Percentiles rank a stretch among this genome's conserved stretches.
phyloP scores from a whole-genome alignment of 2,888 invertebrate genomes.

The Digitonthophagus gazella region DNA sequence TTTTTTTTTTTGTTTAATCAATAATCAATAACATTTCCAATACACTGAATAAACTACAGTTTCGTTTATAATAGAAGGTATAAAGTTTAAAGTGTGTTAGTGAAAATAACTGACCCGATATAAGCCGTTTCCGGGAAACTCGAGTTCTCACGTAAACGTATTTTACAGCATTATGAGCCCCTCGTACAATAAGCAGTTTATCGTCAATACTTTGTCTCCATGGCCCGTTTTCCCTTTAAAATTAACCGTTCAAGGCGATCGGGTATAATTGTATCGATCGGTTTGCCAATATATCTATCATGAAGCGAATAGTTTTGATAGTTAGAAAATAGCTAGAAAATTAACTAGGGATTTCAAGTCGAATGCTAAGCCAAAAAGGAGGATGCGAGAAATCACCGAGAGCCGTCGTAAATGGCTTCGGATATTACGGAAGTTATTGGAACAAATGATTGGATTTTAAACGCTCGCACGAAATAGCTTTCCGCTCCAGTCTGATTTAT shows the following conservation, averaged over 20 bases:
- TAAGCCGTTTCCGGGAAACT: background rate
- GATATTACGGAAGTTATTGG: background rate
- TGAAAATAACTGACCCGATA: background rate
- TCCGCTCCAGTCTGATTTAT: background rate
- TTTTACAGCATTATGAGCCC: background rate
- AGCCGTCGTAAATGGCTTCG: background rate
- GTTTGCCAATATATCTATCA: background rate
- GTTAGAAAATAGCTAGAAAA: background rate
- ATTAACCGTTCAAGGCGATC: background rate
- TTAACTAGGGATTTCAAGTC: background rate
- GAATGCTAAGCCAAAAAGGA: background rate
- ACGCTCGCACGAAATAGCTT: background rate
- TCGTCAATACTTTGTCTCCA: background rate
- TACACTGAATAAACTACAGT: background rate
- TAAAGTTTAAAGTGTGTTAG: background rate
- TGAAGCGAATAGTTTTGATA: background rate
- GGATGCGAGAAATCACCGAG: background rate
- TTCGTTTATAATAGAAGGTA: background rate
- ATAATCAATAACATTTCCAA: background rate
- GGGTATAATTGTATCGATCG: background rate
- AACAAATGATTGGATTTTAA: background rate
- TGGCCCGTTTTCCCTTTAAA: background rate
- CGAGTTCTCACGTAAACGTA: background rate
- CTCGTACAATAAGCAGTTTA: background rate
- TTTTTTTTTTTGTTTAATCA: no score